A percentile compares a stretch with the other conserved stretches of the same genome.
phyloP scores from a whole-genome alignment of 2,888 invertebrate genomes.

The Agonum fuliginosum region DNA sequence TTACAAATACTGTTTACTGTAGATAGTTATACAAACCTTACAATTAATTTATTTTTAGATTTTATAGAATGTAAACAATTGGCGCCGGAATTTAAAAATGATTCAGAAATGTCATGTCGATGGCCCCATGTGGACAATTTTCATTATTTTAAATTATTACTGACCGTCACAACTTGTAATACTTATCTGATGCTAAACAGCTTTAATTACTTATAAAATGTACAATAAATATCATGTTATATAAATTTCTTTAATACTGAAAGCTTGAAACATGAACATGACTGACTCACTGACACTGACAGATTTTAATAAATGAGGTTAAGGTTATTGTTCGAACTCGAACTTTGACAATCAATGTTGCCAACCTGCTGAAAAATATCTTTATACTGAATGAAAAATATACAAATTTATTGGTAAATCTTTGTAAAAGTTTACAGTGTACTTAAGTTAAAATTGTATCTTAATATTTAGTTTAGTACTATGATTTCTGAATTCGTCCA shows the following conservation, averaged over 20 bases:
- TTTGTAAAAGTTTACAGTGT: not conserved
- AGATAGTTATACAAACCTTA: too few relatives aligned
- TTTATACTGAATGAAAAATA: not conserved
- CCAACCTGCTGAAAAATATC: not conserved
- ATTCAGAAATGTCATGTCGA: not conserved
- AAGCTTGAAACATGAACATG: too few relatives aligned
- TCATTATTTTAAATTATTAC: not conserved
- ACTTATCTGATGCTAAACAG: too few relatives aligned
- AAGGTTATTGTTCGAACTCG: not conserved
- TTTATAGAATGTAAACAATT: too few relatives aligned
- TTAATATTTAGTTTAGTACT: slow-evolving; percentile 58
- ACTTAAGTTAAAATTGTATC: not conserved
- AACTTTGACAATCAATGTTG: slow-evolving; percentile 2
- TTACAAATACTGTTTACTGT: too few relatives aligned
- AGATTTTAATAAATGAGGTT: not conserved
- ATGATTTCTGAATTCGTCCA: slow-evolving; percentile 73
- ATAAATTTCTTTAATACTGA: too few relatives aligned
- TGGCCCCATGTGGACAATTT: not conserved
- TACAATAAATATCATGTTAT: too few relatives aligned
- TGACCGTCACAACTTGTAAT: too few relatives aligned
- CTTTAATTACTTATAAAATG: too few relatives aligned
- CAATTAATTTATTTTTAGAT: too few relatives aligned
- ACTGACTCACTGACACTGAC: not conserved
- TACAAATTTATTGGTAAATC: not conserved
- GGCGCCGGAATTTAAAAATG: not conserved